Percentiles rank a stretch among this genome's conserved stretches.
Conservation (phyloP, 2,113 vertebrate species). For the Micromys minutus region DNA sequence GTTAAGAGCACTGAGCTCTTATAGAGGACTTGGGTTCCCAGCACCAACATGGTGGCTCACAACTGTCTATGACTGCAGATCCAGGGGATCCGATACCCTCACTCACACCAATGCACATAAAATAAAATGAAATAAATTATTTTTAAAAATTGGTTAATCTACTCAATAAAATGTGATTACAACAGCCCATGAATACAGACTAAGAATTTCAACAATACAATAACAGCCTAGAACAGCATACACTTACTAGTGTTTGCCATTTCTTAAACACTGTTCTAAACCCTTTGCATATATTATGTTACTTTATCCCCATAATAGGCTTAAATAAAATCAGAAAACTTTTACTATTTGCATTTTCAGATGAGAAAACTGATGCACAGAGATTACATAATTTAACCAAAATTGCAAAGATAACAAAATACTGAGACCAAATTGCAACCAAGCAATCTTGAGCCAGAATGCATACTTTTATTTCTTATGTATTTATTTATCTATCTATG, state of each 20-base stretch:
- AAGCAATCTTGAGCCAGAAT: conserved; percentile 11
- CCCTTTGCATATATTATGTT: background rate
- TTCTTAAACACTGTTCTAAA: conserved; percentile 42
- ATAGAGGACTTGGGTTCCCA: no score
- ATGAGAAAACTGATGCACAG: conserved; percentile 17
- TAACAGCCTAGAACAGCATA: background rate
- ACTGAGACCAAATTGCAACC: background rate
- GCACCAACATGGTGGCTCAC: no score
- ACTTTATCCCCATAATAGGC: conserved; percentile 19
- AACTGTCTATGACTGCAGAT: no score
- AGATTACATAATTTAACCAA: conserved; percentile 48
- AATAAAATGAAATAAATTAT: no score
- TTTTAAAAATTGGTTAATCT: background rate
- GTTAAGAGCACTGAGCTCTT: no score
- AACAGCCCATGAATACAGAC: background rate
- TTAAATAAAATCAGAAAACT: conserved; percentile 27
- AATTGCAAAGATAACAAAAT: conserved; percentile 5
- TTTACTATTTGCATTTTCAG: conserved; percentile 33
- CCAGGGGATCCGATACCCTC: no score
- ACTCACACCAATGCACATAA: no score
- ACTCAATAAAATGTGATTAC: background rate
- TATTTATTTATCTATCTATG: background rate
- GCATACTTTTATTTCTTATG: background rate
- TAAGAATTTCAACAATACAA: conserved; percentile 57
- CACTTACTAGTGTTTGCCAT: conserved; percentile 13